A percentile compares a stretch with the other conserved stretches of the same genome.
These are phyloP conservation scores for Eulithis testata DNA, from an alignment of 2,888 invertebrate genomes.

Conservation along the genomic window DNA sequence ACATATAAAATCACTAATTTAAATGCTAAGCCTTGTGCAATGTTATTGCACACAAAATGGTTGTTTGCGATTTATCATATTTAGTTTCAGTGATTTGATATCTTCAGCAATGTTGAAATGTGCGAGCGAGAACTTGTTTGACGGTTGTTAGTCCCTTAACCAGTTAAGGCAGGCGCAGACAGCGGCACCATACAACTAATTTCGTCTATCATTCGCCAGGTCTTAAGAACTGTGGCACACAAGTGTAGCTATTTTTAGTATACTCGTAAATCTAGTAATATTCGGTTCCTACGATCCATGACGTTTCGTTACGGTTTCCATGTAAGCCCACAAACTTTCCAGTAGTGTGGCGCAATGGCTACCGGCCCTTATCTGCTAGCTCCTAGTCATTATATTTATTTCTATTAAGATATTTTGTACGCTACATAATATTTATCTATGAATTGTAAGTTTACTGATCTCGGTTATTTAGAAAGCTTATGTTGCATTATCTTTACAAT, in stretches of 20 bases:
- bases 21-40: too few species aligned
- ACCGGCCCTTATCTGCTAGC: constrained; percentile 1
- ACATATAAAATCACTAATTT: too few species aligned
- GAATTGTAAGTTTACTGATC: constrained; percentile 12
- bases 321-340: background rate
- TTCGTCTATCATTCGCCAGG: background rate
- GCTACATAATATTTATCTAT: constrained; percentile 4
- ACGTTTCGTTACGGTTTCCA: background rate
- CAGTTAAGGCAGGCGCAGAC: constrained; percentile 2
- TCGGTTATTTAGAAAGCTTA: constrained; percentile 11
- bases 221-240: too few species aligned
- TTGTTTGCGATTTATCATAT: too few species aligned
- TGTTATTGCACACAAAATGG: too few species aligned
- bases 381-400: constrained; percentile 21
- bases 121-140: too few species aligned
- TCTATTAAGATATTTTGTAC: background rate
- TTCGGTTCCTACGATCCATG: background rate
- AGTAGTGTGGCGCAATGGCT: constrained; percentile 3
- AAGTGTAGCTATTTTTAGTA: background rate
- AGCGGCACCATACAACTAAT: background rate
- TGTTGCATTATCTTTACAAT: background rate
- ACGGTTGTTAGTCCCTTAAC: background rate
- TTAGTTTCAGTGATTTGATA: too few species aligned
- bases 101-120: too few species aligned
- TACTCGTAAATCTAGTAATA: background rate